A percentile compares a stretch with the other conserved stretches of the same genome.
Evolutionary conservation across 1,140 invertebrate species (phyloP).

Genomic region (Drosophila chauvacae): DNA sequence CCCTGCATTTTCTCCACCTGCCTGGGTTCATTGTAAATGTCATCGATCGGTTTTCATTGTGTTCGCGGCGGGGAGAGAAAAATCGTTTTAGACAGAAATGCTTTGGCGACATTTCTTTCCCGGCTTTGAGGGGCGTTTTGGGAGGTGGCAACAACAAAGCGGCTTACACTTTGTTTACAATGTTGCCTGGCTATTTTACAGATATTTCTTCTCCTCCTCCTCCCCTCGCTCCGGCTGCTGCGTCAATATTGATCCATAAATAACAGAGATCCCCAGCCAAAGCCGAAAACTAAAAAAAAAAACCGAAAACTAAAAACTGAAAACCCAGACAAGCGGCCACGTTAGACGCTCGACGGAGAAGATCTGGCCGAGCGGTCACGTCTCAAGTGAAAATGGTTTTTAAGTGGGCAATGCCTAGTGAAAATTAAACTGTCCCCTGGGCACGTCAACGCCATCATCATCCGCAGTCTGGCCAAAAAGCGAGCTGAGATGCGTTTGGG

Average conservation of each 20-base stretch:
- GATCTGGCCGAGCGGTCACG: conserved; percentile 65
- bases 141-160: conserved; percentile 63
- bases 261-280: conserved; percentile 60
- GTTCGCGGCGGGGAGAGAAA: conserved; percentile 33
- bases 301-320: conserved; percentile 28
- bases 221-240: conserved; percentile 38
- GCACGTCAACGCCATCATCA: conserved; percentile 68
- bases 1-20: conserved; percentile 34
- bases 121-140: conserved; percentile 12
- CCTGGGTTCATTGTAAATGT: conserved; percentile 43
- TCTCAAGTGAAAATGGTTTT: conserved; percentile 82
- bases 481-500: conserved; percentile 10
- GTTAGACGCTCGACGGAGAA: conserved; percentile 45
- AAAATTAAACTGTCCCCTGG: conserved; percentile 82
- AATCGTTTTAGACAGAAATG: conserved; percentile 63
- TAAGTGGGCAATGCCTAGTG: conserved; percentile 78
- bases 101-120: conserved; percentile 58
- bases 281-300: conserved; percentile 23
- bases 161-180: conserved; percentile 83
- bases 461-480: conserved; percentile 42
- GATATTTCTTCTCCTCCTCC: conserved; percentile 51
- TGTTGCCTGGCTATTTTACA: conserved; percentile 80
- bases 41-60: conserved; percentile 58
- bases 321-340: conserved; percentile 42
- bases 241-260: conserved; percentile 83